Evolutionary conservation across 1,140 invertebrate species (phyloP).

Genomic region (Zaprionus camerounensis): DNA sequence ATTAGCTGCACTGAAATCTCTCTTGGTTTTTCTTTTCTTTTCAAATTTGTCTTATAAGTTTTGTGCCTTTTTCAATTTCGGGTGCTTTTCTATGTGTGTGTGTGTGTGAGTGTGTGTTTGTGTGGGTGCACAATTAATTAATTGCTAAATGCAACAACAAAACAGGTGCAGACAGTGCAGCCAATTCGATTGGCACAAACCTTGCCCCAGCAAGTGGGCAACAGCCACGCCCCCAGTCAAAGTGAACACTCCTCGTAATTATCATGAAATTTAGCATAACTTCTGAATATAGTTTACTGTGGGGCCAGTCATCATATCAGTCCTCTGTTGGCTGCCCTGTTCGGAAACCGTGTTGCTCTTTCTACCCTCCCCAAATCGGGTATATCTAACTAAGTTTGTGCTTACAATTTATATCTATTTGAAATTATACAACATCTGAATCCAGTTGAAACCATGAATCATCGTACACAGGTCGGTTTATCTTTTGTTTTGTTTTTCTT

Average conservation of each 20-base stretch:
- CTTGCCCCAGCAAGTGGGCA: slow-evolving; percentile 26
- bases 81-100: slow-evolving; percentile 15
- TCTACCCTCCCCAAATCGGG: background rate
- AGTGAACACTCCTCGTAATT: background rate
- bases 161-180: slow-evolving; percentile 71
- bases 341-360: slow-evolving; percentile 49
- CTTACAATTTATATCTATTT: slow-evolving; percentile 36
- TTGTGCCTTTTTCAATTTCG: slow-evolving; percentile 43
- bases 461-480: slow-evolving; percentile 51
- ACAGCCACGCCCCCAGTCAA: slow-evolving; percentile 4
- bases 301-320: slow-evolving; percentile 25
- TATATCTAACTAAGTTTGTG: slow-evolving; percentile 11
- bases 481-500: slow-evolving; percentile 36
- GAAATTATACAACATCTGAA: slow-evolving; percentile 61
- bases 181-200: slow-evolving; percentile 60
- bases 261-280: too few relatives aligned
- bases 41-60: slow-evolving; percentile 45
- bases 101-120: slow-evolving; percentile 32
- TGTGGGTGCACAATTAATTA: slow-evolving; percentile 7
- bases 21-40: slow-evolving; percentile 17
- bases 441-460: slow-evolving; percentile 73
- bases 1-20: slow-evolving; percentile 50
- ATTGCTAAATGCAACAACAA: slow-evolving; percentile 75
- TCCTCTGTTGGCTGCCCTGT: slow-evolving; percentile 51
- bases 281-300: slow-evolving; percentile 3